These are phyloP conservation scores for Drosophila cardini DNA, from an alignment of 1,140 invertebrate genomes.

Conservation along the genomic window DNA sequence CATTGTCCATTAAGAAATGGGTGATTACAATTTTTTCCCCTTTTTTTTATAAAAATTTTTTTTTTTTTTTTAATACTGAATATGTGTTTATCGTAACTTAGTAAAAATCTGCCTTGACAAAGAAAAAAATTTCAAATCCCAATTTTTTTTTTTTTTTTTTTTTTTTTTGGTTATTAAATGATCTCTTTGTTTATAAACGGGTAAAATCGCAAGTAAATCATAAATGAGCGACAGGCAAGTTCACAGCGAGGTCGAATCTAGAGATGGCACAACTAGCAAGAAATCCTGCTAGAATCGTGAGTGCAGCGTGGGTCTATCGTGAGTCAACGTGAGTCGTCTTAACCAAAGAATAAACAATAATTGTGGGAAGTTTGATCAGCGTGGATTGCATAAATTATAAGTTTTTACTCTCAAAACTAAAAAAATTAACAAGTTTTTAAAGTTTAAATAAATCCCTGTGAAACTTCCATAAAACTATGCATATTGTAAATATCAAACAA, in stretches of 20 bases:
- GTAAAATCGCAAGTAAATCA: constrained; percentile 40
- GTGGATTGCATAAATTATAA: constrained; percentile 4
- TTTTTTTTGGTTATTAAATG: background rate
- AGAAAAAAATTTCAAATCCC: constrained; percentile 1
- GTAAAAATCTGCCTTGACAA: background rate
- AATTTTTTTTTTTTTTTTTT: constrained; percentile 1
- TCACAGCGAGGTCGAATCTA: constrained; percentile 31
- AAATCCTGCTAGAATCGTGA: constrained; percentile 3
- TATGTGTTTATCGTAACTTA: background rate
- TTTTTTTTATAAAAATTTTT: background rate
- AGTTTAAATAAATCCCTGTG: background rate
- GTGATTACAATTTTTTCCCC: constrained; percentile 1
- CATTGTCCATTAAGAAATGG: background rate
- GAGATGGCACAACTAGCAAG: constrained; percentile 16
- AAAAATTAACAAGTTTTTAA: background rate
- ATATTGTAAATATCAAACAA: constrained; percentile 1
- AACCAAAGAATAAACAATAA: constrained; percentile 5
- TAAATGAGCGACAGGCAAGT: constrained; percentile 30
- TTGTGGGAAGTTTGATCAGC: constrained; percentile 2
- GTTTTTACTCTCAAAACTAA: too few relatives aligned
- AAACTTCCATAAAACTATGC: background rate
- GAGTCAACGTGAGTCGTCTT: too few relatives aligned
- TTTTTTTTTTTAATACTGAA: background rate
- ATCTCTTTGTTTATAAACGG: constrained; percentile 7
- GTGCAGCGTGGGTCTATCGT: background rate